phyloP scores from a whole-genome alignment of 2,113 vertebrate genomes.

The Ceyx melanurus region DNA sequence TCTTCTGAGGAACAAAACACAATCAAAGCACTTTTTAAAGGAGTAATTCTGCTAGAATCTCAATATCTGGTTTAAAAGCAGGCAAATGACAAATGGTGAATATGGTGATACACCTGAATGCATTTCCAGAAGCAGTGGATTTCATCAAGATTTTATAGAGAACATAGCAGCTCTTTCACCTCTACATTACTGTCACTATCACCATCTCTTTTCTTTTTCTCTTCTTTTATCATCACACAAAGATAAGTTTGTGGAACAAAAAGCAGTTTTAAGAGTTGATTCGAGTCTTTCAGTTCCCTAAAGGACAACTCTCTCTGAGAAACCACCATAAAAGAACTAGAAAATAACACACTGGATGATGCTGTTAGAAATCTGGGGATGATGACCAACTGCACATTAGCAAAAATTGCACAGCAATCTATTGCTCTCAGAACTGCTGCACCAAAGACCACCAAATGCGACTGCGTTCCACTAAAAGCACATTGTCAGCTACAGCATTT shows the following conservation, averaged over 20 bases:
- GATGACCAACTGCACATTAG: slow-evolving; percentile 27
- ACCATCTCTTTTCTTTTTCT: neutral
- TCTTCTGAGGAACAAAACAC: neutral
- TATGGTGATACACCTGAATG: neutral
- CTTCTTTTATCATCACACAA: neutral
- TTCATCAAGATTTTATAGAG: neutral
- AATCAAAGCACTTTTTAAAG: neutral
- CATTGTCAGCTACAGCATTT: neutral
- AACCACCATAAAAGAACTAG: neutral
- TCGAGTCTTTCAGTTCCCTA: neutral
- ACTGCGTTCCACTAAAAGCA: slow-evolving; percentile 23
- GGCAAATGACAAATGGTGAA: neutral
- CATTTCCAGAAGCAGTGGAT: neutral
- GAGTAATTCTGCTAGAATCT: neutral
- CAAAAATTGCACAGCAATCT: slow-evolving; percentile 5
- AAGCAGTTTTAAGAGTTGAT: neutral
- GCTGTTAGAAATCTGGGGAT: neutral
- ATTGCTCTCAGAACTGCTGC: neutral
- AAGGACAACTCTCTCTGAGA: neutral
- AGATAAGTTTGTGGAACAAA: neutral
- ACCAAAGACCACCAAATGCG: neutral
- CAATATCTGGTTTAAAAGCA: neutral
- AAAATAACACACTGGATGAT: neutral
- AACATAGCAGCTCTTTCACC: neutral
- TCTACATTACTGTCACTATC: neutral